These are phyloP conservation scores for Lophius americanus DNA, from an alignment of 2,797 vertebrate genomes.

Conservation along the genomic window DNA sequence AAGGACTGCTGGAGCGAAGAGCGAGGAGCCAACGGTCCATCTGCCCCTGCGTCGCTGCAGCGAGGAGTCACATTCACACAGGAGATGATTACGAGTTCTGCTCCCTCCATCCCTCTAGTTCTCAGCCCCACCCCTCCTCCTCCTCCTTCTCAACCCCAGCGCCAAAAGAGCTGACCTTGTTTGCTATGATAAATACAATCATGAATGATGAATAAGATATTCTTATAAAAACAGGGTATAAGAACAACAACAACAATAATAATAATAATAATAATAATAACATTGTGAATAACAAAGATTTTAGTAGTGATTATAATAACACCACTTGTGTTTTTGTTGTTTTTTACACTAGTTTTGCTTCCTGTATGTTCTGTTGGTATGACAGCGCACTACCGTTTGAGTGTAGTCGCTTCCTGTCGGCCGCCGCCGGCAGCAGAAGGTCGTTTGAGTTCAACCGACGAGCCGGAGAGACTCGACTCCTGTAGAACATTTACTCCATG, in stretches of 20 bases:
- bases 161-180: constrained; percentile 72
- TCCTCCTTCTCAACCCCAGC: constrained; percentile 48
- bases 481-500: constrained; percentile 62
- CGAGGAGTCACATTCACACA: constrained; percentile 56
- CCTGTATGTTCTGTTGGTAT: constrained; percentile 65
- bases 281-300: constrained; percentile 80
- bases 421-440: constrained; percentile 52
- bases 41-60: constrained; percentile 64
- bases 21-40: constrained; percentile 64
- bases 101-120: constrained; percentile 20
- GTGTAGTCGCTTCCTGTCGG: constrained; percentile 60
- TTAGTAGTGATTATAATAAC: constrained; percentile 73
- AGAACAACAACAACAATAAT: constrained; percentile 79
- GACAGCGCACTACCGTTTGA: constrained; percentile 70
- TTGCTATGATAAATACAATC: constrained; percentile 81
- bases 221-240: constrained; percentile 84
- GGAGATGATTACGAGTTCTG: constrained; percentile 46
- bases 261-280: constrained; percentile 72
- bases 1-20: constrained; percentile 47
- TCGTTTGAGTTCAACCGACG: constrained; percentile 60
- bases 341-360: constrained; percentile 6
- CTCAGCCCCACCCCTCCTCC: constrained; percentile 7
- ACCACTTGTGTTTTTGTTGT: constrained; percentile 59
- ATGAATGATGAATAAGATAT: constrained; percentile 77
- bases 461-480: constrained; percentile 69